These are phyloP conservation scores for Sialia sialis DNA, from an alignment of 2,113 vertebrate genomes.

Conservation along the genomic window DNA sequence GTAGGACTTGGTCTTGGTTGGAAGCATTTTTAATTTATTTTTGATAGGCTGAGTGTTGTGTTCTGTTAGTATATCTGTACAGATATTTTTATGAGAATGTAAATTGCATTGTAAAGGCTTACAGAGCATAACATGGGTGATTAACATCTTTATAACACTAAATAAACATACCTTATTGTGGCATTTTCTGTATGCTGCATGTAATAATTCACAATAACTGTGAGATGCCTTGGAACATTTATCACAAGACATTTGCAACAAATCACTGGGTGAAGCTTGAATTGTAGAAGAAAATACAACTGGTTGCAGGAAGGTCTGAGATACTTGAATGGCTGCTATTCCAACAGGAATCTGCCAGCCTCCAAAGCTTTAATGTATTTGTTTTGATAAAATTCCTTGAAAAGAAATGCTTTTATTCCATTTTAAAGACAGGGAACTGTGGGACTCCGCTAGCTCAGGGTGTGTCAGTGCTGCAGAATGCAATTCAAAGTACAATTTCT, in stretches of 20 bases:
- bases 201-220: conserved; percentile 46
- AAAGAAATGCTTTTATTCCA: background rate
- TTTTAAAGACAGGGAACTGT: background rate
- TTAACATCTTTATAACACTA: conserved; percentile 59
- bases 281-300: background rate
- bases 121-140: conserved; percentile 38
- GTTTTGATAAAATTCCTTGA: background rate
- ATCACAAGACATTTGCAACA: conserved; percentile 39
- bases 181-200: conserved; percentile 20
- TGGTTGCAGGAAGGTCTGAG: background rate
- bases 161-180: conserved; percentile 52
- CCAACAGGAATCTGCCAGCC: background rate
- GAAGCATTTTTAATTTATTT: conserved; percentile 45
- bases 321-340: background rate
- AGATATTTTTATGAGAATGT: conserved; percentile 51
- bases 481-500: background rate
- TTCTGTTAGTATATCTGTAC: conserved; percentile 24
- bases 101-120: conserved; percentile 42
- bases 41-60: background rate
- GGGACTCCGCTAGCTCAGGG: background rate
- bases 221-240: conserved; percentile 39
- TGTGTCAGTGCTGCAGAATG: background rate
- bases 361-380: conserved; percentile 1
- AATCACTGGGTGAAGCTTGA: background rate
- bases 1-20: conserved; percentile 20